Percentiles rank a stretch among this genome's conserved stretches.
phyloP scores from a whole-genome alignment of 2,888 invertebrate species.

The Crepidodera aurea region DNA sequence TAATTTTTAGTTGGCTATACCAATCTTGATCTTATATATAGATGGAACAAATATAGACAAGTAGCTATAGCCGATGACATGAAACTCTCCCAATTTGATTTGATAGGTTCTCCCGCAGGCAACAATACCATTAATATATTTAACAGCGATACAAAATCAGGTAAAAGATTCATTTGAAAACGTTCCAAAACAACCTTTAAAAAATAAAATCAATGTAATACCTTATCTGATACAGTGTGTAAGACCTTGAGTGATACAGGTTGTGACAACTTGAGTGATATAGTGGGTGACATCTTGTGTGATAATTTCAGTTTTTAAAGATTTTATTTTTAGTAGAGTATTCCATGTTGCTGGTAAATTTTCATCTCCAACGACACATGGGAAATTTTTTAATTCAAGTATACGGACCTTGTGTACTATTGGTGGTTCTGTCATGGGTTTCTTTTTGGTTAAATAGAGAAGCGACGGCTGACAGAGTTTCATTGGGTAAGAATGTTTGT shows the following conservation, averaged over 20 bases:
- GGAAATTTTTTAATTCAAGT: slow-evolving; percentile 89
- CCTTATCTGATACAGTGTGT: no score
- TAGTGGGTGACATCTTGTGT: no score
- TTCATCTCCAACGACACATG: slow-evolving; percentile 81
- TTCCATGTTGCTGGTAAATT: slow-evolving; percentile 77
- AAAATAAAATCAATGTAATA: no score
- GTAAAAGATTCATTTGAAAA: no score
- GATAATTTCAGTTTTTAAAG: neutral
- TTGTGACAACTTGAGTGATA: no score
- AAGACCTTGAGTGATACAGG: no score
- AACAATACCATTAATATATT: slow-evolving; percentile 68
- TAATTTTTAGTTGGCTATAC: slow-evolving; percentile 74
- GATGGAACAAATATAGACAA: slow-evolving; percentile 75
- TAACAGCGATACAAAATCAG: slow-evolving; percentile 54
- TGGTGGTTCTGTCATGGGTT: slow-evolving; percentile 88
- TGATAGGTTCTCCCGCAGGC: slow-evolving; percentile 77
- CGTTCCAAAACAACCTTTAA: no score
- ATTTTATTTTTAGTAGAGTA: slow-evolving; percentile 66
- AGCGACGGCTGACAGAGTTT: slow-evolving; percentile 83
- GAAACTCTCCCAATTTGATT: slow-evolving; percentile 85
- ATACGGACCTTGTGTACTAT: slow-evolving; percentile 82
- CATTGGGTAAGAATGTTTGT: slow-evolving; percentile 70
- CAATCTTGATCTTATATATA: slow-evolving; percentile 75
- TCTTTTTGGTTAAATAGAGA: slow-evolving; percentile 87
- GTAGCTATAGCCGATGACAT: slow-evolving; percentile 83